Base-by-base conservation (phyloP, 2,888 invertebrate species). In the Drosophila ochracea region DNA sequence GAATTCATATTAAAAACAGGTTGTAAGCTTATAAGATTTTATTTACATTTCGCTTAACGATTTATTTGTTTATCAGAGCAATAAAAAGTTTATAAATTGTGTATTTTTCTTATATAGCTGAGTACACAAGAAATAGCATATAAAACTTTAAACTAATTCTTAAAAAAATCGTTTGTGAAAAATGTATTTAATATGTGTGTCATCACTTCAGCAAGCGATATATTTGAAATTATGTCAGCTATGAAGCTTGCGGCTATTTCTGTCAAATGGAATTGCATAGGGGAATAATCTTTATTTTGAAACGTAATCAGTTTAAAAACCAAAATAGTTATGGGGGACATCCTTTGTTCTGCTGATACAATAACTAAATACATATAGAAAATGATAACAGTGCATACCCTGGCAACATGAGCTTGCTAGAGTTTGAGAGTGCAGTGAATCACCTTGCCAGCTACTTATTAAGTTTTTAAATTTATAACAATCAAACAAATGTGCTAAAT, bases 301-400 rank as follows among this genome's bases (percentile, higher is more conserved):
- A 68, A 53, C 28, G 28, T 65, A 60, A 70, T 60, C 43, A 33
- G 43, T 28, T n/a, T 21, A 4, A 19, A 60, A 30, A 53, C 35
- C 21, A 33, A 1, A 31, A 43, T 31, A 65, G 16, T 39, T 54
- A 54, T 13, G 13, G 49, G 28, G 35, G 13, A 62, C 52, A 31
- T 10, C 21, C 39, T 25, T 53, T 52, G 52, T 31, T 50, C 50
- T 49, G 39, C 47, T 30, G 35, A 50, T 37, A 60, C 35, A 60
- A 52, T 16, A 19, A 11, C 41, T 16, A 25, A 54, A 31, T 21
- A 52, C 9, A 25, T 37, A 54, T 35, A 37, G 28, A 39, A 52
- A 58, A 50, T 55, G 75, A 78, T 78, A 75, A 75, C 53, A 69
- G 21, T 21, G 37, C 28, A 31, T 37, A 28, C 25, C 11, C n/a